Evolutionary conservation across 2,888 invertebrate genomes (phyloP), one percentile per base, ranked within the genome.

Genomic region (Idaea aversata): DNA sequence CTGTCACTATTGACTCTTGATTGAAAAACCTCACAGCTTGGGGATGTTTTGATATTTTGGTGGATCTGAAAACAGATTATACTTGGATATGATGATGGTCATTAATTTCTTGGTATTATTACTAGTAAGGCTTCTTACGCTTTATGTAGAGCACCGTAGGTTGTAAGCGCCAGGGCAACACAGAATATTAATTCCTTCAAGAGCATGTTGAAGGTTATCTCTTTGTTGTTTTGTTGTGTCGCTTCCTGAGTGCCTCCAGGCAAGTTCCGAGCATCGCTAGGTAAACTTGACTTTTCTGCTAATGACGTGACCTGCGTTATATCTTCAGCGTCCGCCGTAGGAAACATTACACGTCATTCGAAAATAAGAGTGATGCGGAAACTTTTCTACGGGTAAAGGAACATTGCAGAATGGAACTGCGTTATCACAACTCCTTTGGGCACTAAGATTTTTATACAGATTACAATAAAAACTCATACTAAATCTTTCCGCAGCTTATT

Each of bases 1-100:
- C 98, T 63, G 94, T 92, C 2, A 98, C 95, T 57, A 94, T 76
- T 0, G 96, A 96, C 66, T 94, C 94, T 67, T 93, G 85, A 67
- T 94, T 92, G 79, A 97, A 97, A 85, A 98, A 97, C 67, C 95
- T 95, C 72, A 94, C 93, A 16, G 97, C 86, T 77, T 88, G 87
- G 61, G 91, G 91, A 67, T 90, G 89, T 74, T 91, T 90, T 13
- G 91, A 90, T 65, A 88, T 75, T 75, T 88, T 91, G 68, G 87
- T 77, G 63, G 89, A 83, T 62, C 92, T 92, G 73, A 57, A 86
- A 87, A 63, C 57, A 65, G 64, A 66, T 63, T 59, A 59, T 63
- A 63, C 13, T 13, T 61, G n/a, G 47, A 78, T 73, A 75, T 59
- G 68, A 57, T 34, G 36, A 16, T 34, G 58, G 58, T 16, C 15